Percentiles rank a stretch among this genome's conserved stretches.
Evolutionary conservation across 2,888 invertebrate genomes (phyloP).

Genomic region (Cephus sareptanus): DNA sequence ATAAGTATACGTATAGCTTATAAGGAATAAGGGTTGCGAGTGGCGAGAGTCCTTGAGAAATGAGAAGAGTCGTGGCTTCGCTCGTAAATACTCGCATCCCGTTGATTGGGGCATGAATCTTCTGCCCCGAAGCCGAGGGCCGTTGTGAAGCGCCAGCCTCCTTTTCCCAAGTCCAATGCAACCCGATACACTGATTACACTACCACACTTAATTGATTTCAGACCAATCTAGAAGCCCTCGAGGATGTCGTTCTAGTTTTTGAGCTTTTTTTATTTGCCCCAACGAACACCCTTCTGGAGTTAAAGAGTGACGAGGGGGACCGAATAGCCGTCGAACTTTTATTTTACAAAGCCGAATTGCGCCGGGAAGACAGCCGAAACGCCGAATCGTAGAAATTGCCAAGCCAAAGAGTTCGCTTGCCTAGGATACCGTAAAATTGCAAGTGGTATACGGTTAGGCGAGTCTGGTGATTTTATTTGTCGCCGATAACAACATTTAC

Average conservation of each 20-base stretch:
- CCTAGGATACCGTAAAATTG: background rate
- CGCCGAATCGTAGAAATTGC: background rate
- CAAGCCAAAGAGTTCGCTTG: background rate
- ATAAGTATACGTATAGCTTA: background rate
- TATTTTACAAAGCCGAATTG: background rate
- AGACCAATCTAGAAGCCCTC: conserved; percentile 53
- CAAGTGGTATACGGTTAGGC: background rate
- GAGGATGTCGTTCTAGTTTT: conserved; percentile 34
- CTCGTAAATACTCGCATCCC: conserved; percentile 61
- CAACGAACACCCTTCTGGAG: background rate
- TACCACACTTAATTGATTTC: conserved; percentile 61
- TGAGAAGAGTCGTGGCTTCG: conserved; percentile 53
- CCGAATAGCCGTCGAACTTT: background rate
- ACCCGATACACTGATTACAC: conserved; percentile 60
- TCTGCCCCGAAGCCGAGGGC: conserved; percentile 23
- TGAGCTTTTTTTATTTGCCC: conserved; percentile 18
- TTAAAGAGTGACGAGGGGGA: background rate
- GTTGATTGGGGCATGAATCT: conserved; percentile 64
- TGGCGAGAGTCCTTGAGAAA: conserved; percentile 36
- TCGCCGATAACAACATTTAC: background rate
- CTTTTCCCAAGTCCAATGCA: conserved; percentile 15
- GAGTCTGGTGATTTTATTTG: background rate
- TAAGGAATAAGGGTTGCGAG: background rate
- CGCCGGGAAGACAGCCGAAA: background rate
- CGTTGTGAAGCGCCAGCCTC: background rate